These are phyloP conservation scores for Hirudo medicinalis DNA, from an alignment of 1,140 invertebrate genomes.

Conservation along the genomic window DNA sequence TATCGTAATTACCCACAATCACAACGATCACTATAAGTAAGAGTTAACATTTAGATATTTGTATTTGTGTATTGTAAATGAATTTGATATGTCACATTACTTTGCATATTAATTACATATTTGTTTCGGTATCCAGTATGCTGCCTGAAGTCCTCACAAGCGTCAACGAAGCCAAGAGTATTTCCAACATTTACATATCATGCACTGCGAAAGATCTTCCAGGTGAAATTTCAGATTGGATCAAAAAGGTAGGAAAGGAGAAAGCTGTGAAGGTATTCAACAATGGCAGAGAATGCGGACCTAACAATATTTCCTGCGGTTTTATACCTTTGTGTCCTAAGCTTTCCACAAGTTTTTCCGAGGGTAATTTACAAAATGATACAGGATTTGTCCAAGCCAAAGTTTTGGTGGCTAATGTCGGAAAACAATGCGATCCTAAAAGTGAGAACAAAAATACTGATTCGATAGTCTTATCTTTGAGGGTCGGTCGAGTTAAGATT, in stretches of 20 bases:
- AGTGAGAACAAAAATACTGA: constrained; percentile 16
- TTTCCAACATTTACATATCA: constrained; percentile 17
- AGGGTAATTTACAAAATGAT: background rate
- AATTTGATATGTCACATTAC: background rate
- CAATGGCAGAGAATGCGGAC: constrained; percentile 15
- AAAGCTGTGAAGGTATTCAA: constrained; percentile 11
- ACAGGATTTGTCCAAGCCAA: background rate
- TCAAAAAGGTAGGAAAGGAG: background rate
- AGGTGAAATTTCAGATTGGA: constrained; percentile 2
- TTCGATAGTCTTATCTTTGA: constrained; percentile 12
- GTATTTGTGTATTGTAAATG: background rate
- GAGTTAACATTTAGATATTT: background rate
- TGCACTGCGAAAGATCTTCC: constrained; percentile 9
- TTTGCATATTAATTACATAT: background rate
- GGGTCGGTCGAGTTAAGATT: constrained; percentile 5
- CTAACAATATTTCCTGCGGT: constrained; percentile 11
- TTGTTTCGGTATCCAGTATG: background rate
- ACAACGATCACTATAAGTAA: constrained; percentile 17
- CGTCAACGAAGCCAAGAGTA: background rate
- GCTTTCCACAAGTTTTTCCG: background rate
- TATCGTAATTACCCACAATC: constrained; percentile 19
- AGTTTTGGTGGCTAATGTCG: constrained; percentile 16
- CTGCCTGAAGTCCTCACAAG: background rate
- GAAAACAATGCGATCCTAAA: constrained; percentile 13
- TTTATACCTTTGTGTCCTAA: constrained; percentile 13